Conservation (phyloP, 2,113 vertebrate genomes). For the Anser cygnoides region DNA sequence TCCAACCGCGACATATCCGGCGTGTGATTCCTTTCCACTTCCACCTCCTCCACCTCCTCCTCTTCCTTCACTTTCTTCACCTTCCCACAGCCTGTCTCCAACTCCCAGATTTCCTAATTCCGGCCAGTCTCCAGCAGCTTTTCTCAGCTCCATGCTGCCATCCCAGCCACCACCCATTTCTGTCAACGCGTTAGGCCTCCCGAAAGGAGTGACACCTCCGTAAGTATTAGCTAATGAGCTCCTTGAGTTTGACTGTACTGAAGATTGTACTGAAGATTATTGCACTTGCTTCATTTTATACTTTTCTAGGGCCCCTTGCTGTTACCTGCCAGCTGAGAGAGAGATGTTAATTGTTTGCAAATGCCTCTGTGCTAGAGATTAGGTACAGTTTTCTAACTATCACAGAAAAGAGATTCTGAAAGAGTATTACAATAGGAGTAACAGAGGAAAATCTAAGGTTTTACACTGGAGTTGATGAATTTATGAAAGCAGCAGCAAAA, state of each 20-base stretch:
- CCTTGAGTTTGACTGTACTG: neutral
- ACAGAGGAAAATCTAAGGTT: neutral
- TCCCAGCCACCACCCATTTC: conserved; percentile 76
- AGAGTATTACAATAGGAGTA: neutral
- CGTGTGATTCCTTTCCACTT: conserved; percentile 80
- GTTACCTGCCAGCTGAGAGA: neutral
- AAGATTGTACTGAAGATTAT: neutral
- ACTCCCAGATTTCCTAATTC: conserved; percentile 73
- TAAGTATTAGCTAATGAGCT: conserved; percentile 72
- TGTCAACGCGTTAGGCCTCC: conserved; percentile 93
- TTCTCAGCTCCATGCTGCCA: conserved; percentile 92
- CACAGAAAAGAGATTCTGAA: neutral
- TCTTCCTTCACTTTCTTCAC: conserved; percentile 73
- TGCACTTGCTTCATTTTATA: neutral
- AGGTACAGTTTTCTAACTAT: neutral
- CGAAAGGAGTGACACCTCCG: conserved; percentile 85
- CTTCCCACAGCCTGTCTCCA: conserved; percentile 70
- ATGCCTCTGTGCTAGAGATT: neutral
- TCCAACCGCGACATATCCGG: conserved; percentile 66
- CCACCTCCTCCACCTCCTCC: conserved; percentile 84
- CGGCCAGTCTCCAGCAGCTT: conserved; percentile 88
- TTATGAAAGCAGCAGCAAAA: neutral
- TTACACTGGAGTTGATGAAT: neutral
- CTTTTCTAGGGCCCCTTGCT: neutral
- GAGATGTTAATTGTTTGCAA: neutral